A percentile compares a stretch with the other conserved stretches of the same genome.
Evolutionary conservation across 2,797 vertebrate genomes (phyloP).

Genomic region (Labroides dimidiatus): DNA sequence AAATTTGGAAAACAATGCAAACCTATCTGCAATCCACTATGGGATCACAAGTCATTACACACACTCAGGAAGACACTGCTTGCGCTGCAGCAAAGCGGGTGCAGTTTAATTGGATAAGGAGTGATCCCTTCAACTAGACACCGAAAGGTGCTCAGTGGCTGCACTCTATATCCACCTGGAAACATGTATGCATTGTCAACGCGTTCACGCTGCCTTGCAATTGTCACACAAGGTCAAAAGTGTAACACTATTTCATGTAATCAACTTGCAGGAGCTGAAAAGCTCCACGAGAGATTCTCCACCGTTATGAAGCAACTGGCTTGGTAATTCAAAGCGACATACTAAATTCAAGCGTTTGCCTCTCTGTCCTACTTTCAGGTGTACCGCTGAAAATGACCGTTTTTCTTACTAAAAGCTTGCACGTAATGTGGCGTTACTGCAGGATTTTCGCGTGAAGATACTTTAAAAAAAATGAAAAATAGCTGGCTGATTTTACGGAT

Average conservation of each 20-base stretch:
- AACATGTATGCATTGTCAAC: conserved; percentile 28
- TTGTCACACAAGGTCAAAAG: conserved; percentile 37
- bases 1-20: conserved; percentile 13
- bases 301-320: conserved; percentile 6
- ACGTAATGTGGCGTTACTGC: no score
- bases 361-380: background rate
- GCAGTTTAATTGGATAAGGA: conserved; percentile 80
- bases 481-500: background rate
- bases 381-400: background rate
- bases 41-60: conserved; percentile 46
- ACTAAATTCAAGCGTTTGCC: background rate
- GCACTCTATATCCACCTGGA: conserved; percentile 47
- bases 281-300: conserved; percentile 8
- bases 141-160: conserved; percentile 73
- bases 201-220: conserved; percentile 14
- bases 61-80: conserved; percentile 46
- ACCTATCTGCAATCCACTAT: conserved; percentile 16
- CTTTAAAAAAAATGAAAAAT: background rate
- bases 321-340: conserved; percentile 11
- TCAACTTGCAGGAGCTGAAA: conserved; percentile 22
- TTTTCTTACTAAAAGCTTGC: background rate
- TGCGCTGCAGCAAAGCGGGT: conserved; percentile 64
- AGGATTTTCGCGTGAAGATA: no score
- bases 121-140: conserved; percentile 78
- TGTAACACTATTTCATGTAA: conserved; percentile 4